phyloP scores from a whole-genome alignment of 2,888 invertebrate genomes.

The Xestia xanthographa region DNA sequence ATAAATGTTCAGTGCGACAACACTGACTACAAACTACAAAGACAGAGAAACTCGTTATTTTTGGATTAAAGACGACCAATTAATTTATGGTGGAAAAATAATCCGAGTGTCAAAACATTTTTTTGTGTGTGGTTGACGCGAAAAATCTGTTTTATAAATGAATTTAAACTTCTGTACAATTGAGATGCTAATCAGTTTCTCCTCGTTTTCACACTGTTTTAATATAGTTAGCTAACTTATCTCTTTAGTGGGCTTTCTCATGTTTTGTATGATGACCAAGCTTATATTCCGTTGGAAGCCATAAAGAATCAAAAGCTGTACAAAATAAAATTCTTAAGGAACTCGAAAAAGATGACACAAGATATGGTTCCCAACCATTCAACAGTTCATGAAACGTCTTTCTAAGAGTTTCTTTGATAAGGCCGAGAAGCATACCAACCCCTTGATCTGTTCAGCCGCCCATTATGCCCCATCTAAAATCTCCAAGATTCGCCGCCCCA shows the following conservation, averaged over 20 bases:
- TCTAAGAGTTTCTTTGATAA: no score
- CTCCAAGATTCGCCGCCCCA: no score
- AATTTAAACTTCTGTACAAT: neutral
- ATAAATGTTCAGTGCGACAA: constrained; percentile 59
- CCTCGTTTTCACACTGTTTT: neutral
- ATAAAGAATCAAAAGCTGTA: neutral
- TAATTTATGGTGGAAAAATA: constrained; percentile 56
- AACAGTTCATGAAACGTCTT: no score
- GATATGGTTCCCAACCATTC: no score
- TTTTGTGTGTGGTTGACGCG: neutral
- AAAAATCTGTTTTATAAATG: neutral
- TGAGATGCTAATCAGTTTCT: neutral
- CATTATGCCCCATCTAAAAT: no score
- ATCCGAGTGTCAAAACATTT: constrained; percentile 22
- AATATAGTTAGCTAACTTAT: neutral
- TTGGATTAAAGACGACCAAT: constrained; percentile 51
- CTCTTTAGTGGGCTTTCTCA: neutral
- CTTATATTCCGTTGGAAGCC: neutral
- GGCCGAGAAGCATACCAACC: no score
- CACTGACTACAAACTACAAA: constrained; percentile 58
- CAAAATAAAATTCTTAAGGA: neutral
- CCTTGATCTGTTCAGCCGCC: no score
- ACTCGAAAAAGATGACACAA: neutral
- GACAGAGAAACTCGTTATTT: constrained; percentile 52
- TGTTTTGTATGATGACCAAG: neutral